A percentile compares a stretch with the other conserved stretches of the same genome.
Conservation (phyloP, 2,113 vertebrate genomes). For the Sterna hirundo region DNA sequence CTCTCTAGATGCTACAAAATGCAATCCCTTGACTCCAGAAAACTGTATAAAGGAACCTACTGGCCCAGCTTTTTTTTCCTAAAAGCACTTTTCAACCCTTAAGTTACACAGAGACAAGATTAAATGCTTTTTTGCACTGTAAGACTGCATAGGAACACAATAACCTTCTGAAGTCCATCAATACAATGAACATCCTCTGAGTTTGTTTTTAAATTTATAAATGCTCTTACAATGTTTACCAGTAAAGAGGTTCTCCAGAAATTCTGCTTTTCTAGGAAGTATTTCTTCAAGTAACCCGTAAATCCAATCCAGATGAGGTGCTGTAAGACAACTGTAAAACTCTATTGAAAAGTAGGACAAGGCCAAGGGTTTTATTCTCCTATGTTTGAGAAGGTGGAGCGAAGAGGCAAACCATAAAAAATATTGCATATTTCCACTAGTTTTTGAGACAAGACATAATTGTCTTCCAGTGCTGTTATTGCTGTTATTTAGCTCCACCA, state of each 20-base stretch:
- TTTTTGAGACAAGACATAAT: not conserved
- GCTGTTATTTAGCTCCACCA: not conserved
- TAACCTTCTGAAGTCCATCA: not conserved
- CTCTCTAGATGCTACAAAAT: not conserved
- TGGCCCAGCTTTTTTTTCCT: not conserved
- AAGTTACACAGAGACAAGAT: not conserved
- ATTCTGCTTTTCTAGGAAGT: not conserved
- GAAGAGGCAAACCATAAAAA: not conserved
- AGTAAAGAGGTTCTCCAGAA: not conserved
- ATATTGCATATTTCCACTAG: accelerated
- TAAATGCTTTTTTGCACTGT: not conserved
- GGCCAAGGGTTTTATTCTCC: not conserved
- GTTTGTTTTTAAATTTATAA: not conserved
- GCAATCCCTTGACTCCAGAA: not conserved
- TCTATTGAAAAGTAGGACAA: not conserved
- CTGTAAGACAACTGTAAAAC: not conserved
- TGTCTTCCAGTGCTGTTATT: not conserved
- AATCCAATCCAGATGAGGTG: not conserved
- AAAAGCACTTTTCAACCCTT: not conserved
- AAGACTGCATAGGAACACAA: not conserved
- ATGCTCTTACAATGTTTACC: not conserved
- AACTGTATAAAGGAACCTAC: not conserved
- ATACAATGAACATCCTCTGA: not conserved
- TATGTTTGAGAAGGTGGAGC: not conserved
- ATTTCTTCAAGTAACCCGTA: not conserved